A percentile compares a stretch with the other conserved stretches of the same genome.
Conservation (phyloP, 1,140 invertebrate species). For the Zaprionus gabonicus region DNA sequence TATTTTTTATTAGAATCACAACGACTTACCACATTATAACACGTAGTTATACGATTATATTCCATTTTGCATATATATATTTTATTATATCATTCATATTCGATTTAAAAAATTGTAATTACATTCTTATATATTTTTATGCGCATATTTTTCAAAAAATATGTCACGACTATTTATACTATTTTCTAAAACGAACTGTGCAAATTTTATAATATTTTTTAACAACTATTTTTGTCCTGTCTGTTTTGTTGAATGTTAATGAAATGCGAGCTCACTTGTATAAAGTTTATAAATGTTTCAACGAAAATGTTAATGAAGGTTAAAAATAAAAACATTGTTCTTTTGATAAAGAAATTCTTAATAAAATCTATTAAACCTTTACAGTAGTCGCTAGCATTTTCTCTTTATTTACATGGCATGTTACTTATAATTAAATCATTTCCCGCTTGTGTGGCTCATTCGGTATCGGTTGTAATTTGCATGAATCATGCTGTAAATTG, state of each 20-base stretch:
- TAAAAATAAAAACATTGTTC: constrained; percentile 66
- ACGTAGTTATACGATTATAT: constrained; percentile 31
- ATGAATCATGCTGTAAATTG: constrained; percentile 32
- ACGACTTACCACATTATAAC: constrained; percentile 12
- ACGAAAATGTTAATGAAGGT: constrained; percentile 60
- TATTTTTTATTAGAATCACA: constrained; percentile 34
- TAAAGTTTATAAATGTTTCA: constrained; percentile 64
- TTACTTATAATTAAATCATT: constrained; percentile 1
- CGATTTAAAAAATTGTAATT: constrained; percentile 45
- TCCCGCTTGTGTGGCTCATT: constrained; percentile 1
- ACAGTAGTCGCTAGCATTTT: not conserved
- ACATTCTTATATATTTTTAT: constrained; percentile 50
- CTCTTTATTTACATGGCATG: too few species aligned
- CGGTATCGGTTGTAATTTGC: constrained; percentile 24
- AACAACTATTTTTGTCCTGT: constrained; percentile 33
- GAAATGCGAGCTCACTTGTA: constrained; percentile 28
- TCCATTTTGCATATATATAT: constrained; percentile 33
- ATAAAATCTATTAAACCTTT: constrained; percentile 54
- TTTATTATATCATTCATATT: constrained; percentile 32
- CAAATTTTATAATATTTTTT: constrained; percentile 27
- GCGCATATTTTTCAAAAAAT: constrained; percentile 46
- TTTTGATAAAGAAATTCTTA: constrained; percentile 69
- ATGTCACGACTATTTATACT: constrained; percentile 43
- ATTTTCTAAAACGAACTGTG: constrained; percentile 27
- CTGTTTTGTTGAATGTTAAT: constrained; percentile 28